Conservation (phyloP, 2,888 invertebrate species). For the Drosophila subsilvestris region DNA sequence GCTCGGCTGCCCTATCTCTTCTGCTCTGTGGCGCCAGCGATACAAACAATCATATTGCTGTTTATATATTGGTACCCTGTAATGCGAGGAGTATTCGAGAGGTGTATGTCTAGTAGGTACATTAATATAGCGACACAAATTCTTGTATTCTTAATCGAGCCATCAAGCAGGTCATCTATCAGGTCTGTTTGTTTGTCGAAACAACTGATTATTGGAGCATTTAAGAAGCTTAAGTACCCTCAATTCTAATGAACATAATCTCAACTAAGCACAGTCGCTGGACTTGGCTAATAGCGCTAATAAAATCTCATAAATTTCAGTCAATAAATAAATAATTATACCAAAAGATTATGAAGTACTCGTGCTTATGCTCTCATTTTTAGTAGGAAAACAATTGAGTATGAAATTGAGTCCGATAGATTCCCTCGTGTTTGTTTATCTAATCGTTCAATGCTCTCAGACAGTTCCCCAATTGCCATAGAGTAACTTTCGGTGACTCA, state of each 20-base stretch:
- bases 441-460: not conserved
- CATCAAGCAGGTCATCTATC: too few relatives aligned
- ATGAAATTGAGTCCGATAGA: not conserved
- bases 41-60: slow-evolving; percentile 11
- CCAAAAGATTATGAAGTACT: too few relatives aligned
- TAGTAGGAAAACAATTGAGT: not conserved
- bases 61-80: not conserved
- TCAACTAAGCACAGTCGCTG: too few relatives aligned
- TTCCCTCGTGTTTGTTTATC: not conserved
- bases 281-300: too few relatives aligned
- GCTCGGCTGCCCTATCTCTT: not conserved
- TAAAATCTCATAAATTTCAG: too few relatives aligned
- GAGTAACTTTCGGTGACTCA: not conserved
- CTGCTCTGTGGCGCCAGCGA: slow-evolving; percentile 40
- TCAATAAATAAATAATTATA: too few relatives aligned
- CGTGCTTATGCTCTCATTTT: too few relatives aligned
- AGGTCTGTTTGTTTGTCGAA: too few relatives aligned
- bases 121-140: too few relatives aligned
- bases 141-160: too few relatives aligned
- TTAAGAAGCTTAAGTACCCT: not conserved
- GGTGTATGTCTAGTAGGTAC: not conserved
- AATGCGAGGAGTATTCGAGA: not conserved
- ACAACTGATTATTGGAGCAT: not conserved
- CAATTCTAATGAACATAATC: too few relatives aligned
- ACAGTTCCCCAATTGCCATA: not conserved